Evolutionary conservation across 2,888 invertebrate species (phyloP).

Genomic region (Dyspetes luteomarginatus): DNA sequence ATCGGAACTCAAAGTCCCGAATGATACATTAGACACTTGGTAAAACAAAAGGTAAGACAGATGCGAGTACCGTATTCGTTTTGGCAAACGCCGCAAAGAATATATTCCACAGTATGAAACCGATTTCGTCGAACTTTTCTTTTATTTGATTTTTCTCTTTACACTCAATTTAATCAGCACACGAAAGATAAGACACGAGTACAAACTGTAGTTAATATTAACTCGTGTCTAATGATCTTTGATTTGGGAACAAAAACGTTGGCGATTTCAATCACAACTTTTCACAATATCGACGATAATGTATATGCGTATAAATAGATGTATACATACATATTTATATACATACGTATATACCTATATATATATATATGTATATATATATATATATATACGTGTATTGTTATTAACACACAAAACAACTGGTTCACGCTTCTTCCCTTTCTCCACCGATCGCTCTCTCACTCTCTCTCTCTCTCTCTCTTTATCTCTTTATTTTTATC

Average conservation of each 20-base stretch:
- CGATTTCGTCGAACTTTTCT: background rate
- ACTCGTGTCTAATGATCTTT: background rate
- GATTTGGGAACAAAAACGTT: conserved; percentile 16
- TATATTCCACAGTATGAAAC: conserved; percentile 32
- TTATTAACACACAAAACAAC: conserved; percentile 43
- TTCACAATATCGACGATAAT: conserved; percentile 10
- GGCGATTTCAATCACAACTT: conserved; percentile 9
- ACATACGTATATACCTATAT: background rate
- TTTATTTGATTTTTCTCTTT: background rate
- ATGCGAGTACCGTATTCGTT: background rate
- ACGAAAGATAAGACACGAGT: conserved; percentile 5
- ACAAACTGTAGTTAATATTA: background rate
- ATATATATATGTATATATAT: background rate
- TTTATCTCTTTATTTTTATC: background rate
- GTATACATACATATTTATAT: conserved; percentile 6
- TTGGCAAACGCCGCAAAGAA: background rate
- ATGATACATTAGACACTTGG: background rate
- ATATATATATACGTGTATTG: conserved; percentile 4
- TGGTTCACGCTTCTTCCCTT: conserved; percentile 9
- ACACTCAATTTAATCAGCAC: conserved; percentile 34
- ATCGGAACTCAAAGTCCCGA: background rate
- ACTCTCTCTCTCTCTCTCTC: conserved; percentile 12
- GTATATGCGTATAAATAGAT: background rate
- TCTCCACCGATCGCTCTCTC: background rate
- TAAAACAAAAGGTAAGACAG: background rate